Base-by-base conservation (phyloP, 1,140 invertebrate genomes). In the Drosophila leontia region DNA sequence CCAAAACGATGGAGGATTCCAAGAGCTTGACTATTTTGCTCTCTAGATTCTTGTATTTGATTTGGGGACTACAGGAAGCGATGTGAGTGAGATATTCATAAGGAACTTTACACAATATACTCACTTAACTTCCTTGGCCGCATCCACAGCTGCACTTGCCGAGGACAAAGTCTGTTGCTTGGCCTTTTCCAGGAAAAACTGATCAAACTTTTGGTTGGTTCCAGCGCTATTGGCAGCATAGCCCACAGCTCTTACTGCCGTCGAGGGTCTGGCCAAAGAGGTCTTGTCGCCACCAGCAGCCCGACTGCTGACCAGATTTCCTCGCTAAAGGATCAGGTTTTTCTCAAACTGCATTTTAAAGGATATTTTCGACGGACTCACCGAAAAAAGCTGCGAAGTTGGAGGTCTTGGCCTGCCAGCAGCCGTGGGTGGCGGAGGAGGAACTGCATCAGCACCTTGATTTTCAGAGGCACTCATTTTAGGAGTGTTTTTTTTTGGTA, bases 201-300 rank as follows among this genome's bases (percentile, higher is more conserved):
- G 97, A 93, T 98, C 97, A 93, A 97, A 97, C 13, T 94, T 94
- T 81, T 94, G 94, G 70, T 39, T 56, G 53, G 53, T 56, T n/a
- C 93, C 94, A 37, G 86, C 75, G 48, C 93, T 93, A 67, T 95
- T 95, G 23, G 97, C 97, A 5, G 97, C 98, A 92, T 98, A 99
- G 4, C 99, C 98, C 44, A 97, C 98, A 12, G 97, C 98, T 63
- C 97, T 94, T n/a, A 99, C 97, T 23, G 98, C 98, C 12, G 99
- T 99, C 94, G 99, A 98, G 11, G 98, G 98, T 65, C 98, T 94
- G 41, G 95, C 93, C 87, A 77, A 62, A 37, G 78, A 72, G 0
- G 80, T 74, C 51, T 86, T 92, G 35, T 92, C 91, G 5, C 78
- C 87, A 5, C 78, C 87, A n/a, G 65, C 53, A 35, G 72, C 51